Percentiles rank a stretch among this genome's conserved stretches.
These are phyloP conservation scores for Sesia apiformis DNA, from an alignment of 2,888 invertebrate species.

Conservation along the genomic window DNA sequence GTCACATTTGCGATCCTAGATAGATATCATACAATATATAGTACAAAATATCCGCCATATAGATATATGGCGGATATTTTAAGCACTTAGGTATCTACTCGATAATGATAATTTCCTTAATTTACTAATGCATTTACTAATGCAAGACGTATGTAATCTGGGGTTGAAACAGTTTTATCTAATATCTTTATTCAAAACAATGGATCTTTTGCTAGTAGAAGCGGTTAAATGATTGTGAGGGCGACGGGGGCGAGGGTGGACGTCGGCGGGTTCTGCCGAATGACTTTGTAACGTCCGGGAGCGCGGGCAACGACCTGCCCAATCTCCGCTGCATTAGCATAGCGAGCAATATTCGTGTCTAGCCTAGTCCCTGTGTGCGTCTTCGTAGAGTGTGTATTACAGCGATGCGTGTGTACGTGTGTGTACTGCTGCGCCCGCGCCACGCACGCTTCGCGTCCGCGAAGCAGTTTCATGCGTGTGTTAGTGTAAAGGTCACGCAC, in stretches of 20 bases:
- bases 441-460: constrained; percentile 24
- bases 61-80: no score
- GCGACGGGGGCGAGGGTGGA: constrained; percentile 51
- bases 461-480: constrained; percentile 9
- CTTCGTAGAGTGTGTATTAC: constrained; percentile 1
- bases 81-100: no score
- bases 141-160: no score
- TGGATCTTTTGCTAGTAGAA: neutral
- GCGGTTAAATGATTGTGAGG: constrained; percentile 28
- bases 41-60: no score
- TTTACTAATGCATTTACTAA: no score
- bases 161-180: no score
- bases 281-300: constrained; percentile 61
- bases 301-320: constrained; percentile 72
- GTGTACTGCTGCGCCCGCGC: constrained; percentile 21
- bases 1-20: no score
- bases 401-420: constrained; percentile 5
- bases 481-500: constrained; percentile 12
- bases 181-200: neutral
- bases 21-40: no score
- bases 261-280: constrained; percentile 47
- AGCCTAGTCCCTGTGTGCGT: constrained; percentile 8
- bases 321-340: constrained; percentile 75
- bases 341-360: constrained; percentile 70
- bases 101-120: no score